Conservation (phyloP, 2,888 invertebrate species). For the Zaprionus obscuricornis region DNA sequence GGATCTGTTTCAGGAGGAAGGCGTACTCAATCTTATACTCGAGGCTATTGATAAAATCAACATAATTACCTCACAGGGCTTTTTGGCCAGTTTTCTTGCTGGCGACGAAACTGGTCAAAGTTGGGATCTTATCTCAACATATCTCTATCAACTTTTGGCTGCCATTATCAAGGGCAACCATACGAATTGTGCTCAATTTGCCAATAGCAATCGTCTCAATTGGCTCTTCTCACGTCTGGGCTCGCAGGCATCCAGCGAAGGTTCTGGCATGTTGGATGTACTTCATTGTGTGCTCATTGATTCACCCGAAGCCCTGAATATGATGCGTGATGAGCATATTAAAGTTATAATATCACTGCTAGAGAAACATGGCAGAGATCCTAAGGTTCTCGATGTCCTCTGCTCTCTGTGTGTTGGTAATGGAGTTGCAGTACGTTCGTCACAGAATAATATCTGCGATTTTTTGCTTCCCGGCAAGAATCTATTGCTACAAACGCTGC, state of each 20-base stretch:
- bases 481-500: slow-evolving; percentile 95
- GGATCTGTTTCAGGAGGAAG: slow-evolving; percentile 99
- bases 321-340: slow-evolving; percentile 99
- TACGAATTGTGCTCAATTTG: slow-evolving; percentile 99
- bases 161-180: slow-evolving; percentile 99
- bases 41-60: slow-evolving; percentile 99
- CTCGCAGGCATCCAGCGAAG: slow-evolving; percentile 98
- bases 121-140: slow-evolving; percentile 98
- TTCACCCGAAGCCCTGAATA: slow-evolving; percentile 99
- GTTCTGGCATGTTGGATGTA: slow-evolving; percentile 99
- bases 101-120: slow-evolving; percentile 96
- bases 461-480: slow-evolving; percentile 98
- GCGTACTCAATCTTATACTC: slow-evolving; percentile 98
- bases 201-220: slow-evolving; percentile 98
- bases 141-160: slow-evolving; percentile 96
- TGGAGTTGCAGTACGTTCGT: slow-evolving; percentile 98
- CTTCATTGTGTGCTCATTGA: slow-evolving; percentile 99
- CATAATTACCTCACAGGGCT: slow-evolving; percentile 96
- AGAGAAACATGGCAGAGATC: slow-evolving; percentile 99
- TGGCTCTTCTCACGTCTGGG: slow-evolving; percentile 99
- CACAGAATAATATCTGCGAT: slow-evolving; percentile 99
- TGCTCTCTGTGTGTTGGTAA: slow-evolving; percentile 99
- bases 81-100: slow-evolving; percentile 94
- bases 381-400: slow-evolving; percentile 98
- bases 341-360: slow-evolving; percentile 99